Percentiles rank a stretch among this genome's conserved stretches.
phyloP scores from a whole-genome alignment of 2,888 invertebrate species.

The Andrena camellia region DNA sequence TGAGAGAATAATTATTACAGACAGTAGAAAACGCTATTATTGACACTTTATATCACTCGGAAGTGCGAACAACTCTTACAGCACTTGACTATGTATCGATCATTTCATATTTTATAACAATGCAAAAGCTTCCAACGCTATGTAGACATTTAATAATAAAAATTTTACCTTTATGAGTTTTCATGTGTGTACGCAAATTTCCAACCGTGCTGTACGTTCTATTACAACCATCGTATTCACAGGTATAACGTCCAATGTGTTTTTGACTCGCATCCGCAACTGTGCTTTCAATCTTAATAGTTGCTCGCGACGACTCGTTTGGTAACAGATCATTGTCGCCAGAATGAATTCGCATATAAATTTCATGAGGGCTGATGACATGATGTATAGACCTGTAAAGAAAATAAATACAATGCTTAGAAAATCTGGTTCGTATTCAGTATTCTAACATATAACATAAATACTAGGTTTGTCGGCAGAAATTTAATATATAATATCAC shows the following conservation, averaged over 20 bases:
- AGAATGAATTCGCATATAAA: constrained; percentile 90
- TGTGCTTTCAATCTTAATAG: constrained; percentile 89
- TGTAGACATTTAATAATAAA: background rate
- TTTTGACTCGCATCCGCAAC: constrained; percentile 87
- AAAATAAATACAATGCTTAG: background rate
- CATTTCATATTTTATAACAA: constrained; percentile 1
- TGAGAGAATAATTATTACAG: background rate
- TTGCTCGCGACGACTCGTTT: constrained; percentile 89
- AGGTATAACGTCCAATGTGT: constrained; percentile 91
- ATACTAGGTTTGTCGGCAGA: constrained; percentile 42
- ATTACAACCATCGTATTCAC: constrained; percentile 95
- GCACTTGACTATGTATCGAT: background rate
- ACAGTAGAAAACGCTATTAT: background rate
- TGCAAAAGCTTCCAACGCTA: background rate
- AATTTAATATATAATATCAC: constrained; percentile 45
- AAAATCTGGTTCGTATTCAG: background rate
- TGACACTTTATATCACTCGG: background rate
- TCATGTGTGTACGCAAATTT: constrained; percentile 97
- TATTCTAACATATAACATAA: background rate
- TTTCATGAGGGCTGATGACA: constrained; percentile 89
- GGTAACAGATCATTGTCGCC: constrained; percentile 88
- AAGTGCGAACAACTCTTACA: background rate
- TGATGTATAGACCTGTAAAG: constrained; percentile 89
- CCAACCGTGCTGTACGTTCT: constrained; percentile 97
- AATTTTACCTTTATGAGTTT: constrained; percentile 95